phyloP scores from a whole-genome alignment of 1,140 invertebrate species.

The Lepidurus couesii region DNA sequence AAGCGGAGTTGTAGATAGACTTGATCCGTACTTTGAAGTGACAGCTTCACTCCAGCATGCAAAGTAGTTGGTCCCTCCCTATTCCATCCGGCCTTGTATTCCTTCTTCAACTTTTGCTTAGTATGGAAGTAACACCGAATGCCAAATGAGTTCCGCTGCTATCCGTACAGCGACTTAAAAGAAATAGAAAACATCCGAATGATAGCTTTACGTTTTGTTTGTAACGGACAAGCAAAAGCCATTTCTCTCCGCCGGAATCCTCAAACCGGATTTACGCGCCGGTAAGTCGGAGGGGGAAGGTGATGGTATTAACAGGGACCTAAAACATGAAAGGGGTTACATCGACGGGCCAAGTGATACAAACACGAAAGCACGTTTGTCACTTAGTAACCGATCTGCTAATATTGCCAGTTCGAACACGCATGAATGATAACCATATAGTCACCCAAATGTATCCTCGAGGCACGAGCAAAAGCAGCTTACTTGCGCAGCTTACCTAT shows the following conservation, averaged over 20 bases:
- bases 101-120: neutral
- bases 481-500: too few relatives aligned
- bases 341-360: neutral
- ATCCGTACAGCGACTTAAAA: too few relatives aligned
- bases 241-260: slow-evolving; percentile 3
- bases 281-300: neutral
- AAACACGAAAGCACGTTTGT: neutral
- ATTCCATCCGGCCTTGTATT: neutral
- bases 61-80: neutral
- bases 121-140: neutral
- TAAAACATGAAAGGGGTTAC: slow-evolving; percentile 3
- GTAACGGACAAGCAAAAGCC: slow-evolving; percentile 13
- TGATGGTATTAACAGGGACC: neutral
- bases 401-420: too few relatives aligned
- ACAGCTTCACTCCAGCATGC: slow-evolving; percentile 17
- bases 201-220: neutral
- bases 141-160: too few relatives aligned
- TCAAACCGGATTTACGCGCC: neutral
- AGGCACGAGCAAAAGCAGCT: too few relatives aligned
- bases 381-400: too few relatives aligned
- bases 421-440: too few relatives aligned
- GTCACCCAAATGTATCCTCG: too few relatives aligned
- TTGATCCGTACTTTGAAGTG: slow-evolving; percentile 9
- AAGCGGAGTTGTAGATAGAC: slow-evolving; percentile 4
- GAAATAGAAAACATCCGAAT: neutral